phyloP scores from a whole-genome alignment of 2,797 vertebrate species.

The Myioborus melanocephalus region DNA sequence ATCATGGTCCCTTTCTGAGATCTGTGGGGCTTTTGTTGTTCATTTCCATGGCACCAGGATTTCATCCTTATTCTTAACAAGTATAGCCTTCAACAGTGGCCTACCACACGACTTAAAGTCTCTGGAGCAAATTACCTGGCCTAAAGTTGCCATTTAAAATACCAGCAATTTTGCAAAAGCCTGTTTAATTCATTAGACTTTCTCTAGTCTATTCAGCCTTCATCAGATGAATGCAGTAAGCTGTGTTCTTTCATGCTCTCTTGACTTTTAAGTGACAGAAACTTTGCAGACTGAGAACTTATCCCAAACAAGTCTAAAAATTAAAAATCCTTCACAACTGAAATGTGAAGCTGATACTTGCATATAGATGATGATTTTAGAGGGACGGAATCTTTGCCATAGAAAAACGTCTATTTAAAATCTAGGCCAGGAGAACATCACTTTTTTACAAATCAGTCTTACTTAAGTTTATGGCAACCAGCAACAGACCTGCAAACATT shows the following conservation, averaged over 20 bases:
- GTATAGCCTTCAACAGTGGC: neutral
- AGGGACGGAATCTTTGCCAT: neutral
- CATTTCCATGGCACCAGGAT: neutral
- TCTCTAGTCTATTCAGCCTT: neutral
- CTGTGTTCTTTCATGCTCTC: neutral
- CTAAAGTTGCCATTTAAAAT: slow-evolving; percentile 20
- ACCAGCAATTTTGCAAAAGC: slow-evolving; percentile 10
- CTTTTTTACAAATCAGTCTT: neutral
- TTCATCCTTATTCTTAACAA: neutral
- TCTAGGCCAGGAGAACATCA: neutral
- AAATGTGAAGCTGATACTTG: neutral
- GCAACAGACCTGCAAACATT: neutral
- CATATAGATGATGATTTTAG: neutral
- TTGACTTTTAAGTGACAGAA: neutral
- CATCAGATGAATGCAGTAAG: neutral
- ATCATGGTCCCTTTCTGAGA: neutral
- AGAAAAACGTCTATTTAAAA: neutral
- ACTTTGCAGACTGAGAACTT: neutral
- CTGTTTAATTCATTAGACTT: slow-evolving; percentile 31
- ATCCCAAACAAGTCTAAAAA: neutral
- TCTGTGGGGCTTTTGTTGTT: neutral
- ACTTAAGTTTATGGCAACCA: neutral
- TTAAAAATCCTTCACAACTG: neutral
- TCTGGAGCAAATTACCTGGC: neutral
- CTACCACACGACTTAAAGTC: neutral